A percentile compares a stretch with the other conserved stretches of the same genome.
Evolutionary conservation across 2,888 invertebrate genomes (phyloP).

Genomic region (Drosophila meridionalis): DNA sequence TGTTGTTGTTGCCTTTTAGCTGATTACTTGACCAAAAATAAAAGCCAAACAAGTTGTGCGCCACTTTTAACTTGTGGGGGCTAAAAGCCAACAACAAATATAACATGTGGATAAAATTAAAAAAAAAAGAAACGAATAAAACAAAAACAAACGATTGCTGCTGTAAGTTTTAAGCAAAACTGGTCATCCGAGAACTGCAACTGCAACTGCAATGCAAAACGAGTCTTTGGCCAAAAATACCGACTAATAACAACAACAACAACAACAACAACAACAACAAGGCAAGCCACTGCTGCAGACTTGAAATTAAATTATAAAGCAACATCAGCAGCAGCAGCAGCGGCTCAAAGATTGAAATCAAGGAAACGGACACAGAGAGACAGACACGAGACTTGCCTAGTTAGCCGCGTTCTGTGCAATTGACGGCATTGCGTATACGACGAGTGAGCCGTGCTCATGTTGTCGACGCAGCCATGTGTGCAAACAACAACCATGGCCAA

Average conservation of each 20-base stretch:
- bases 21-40: slow-evolving; percentile 51
- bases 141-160: slow-evolving; percentile 19
- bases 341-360: slow-evolving; percentile 64
- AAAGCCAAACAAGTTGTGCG: slow-evolving; percentile 53
- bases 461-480: slow-evolving; percentile 66
- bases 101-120: slow-evolving; percentile 31
- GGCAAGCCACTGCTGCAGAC: slow-evolving; percentile 63
- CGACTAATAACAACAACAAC: slow-evolving; percentile 29
- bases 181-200: slow-evolving; percentile 78
- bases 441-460: slow-evolving; percentile 48
- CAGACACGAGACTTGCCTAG: slow-evolving; percentile 42
- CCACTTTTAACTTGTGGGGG: slow-evolving; percentile 32
- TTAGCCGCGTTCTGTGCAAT: slow-evolving; percentile 55
- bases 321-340: slow-evolving; percentile 19
- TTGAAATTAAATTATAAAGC: slow-evolving; percentile 30
- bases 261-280: slow-evolving; percentile 47
- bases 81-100: slow-evolving; percentile 35
- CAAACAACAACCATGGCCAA: slow-evolving; percentile 77
- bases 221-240: slow-evolving; percentile 59
- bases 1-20: slow-evolving; percentile 30
- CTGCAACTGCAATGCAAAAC: slow-evolving; percentile 60
- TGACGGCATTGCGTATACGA: slow-evolving; percentile 77
- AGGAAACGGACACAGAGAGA: slow-evolving; percentile 62
- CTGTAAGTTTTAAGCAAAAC: slow-evolving; percentile 53
- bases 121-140: slow-evolving; percentile 1